Evolutionary conservation across 1,140 invertebrate species (phyloP).

Genomic region (Drosophila baimaii): DNA sequence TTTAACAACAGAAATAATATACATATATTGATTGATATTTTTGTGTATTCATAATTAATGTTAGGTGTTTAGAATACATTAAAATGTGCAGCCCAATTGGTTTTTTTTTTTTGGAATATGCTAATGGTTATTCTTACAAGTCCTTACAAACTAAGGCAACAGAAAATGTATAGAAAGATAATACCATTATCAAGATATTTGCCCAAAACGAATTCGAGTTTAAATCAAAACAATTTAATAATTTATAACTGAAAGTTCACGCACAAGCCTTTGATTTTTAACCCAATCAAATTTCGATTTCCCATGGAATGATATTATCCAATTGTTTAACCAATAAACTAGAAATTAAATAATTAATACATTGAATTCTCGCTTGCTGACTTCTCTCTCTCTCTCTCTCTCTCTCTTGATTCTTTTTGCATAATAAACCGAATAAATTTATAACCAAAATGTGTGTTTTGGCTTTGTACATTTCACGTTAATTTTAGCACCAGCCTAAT

Average conservation of each 20-base stretch:
- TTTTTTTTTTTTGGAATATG: too few relatives aligned
- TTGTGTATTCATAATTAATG: too few relatives aligned
- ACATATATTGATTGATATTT: neutral
- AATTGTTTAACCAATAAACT: constrained; percentile 14
- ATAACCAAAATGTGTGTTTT: constrained; percentile 6
- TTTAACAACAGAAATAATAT: neutral
- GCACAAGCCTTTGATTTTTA: constrained; percentile 2
- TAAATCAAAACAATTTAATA: too few relatives aligned
- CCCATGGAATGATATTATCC: constrained; percentile 13
- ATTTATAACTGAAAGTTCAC: neutral
- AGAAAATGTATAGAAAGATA: neutral
- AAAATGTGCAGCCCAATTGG: neutral
- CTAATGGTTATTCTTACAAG: neutral
- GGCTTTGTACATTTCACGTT: constrained; percentile 1
- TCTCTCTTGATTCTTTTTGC: neutral
- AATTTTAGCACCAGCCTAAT: constrained; percentile 48
- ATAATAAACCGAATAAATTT: constrained; percentile 13
- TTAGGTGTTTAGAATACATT: too few relatives aligned
- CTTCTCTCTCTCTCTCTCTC: neutral
- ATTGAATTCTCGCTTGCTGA: neutral
- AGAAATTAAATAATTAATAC: constrained; percentile 7
- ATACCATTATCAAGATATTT: constrained; percentile 13
- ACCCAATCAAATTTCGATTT: constrained; percentile 5
- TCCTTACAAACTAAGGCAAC: neutral
- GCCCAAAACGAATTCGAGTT: too few relatives aligned